phyloP scores from a whole-genome alignment of 1,140 invertebrate genomes.

The Chrysopa pallens region DNA sequence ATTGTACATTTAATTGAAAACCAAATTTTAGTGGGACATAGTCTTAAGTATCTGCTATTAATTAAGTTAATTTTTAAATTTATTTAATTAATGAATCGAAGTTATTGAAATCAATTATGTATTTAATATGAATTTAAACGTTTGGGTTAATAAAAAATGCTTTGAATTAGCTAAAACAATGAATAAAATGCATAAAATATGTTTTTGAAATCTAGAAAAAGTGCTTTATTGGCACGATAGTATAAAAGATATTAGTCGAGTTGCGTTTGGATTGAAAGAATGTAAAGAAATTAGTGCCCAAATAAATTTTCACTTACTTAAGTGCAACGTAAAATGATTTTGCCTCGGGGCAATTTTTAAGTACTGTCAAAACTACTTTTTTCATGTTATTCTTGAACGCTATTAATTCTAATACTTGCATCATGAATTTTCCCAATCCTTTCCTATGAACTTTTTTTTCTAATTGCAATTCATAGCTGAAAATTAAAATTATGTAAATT shows the following conservation, averaged over 20 bases:
- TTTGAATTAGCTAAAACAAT: not conserved
- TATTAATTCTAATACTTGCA: slow-evolving; percentile 58
- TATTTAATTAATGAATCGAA: no score
- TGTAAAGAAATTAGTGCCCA: not conserved
- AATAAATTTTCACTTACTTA: slow-evolving; percentile 28
- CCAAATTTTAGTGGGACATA: no score
- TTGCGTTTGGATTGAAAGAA: not conserved
- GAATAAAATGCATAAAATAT: not conserved
- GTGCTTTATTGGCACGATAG: not conserved
- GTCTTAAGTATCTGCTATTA: no score
- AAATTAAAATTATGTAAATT: slow-evolving; percentile 9
- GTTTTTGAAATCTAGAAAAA: not conserved
- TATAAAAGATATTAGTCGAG: not conserved
- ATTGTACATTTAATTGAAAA: no score
- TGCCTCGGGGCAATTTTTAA: slow-evolving; percentile 52
- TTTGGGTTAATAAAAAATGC: not conserved
- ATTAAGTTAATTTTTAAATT: no score
- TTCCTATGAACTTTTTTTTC: slow-evolving; percentile 39
- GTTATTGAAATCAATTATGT: no score
- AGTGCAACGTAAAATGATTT: slow-evolving; percentile 50
- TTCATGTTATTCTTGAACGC: slow-evolving; percentile 49
- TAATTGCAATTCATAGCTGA: slow-evolving; percentile 71
- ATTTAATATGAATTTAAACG: not conserved
- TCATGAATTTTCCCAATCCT: slow-evolving; percentile 65
- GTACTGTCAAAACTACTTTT: slow-evolving; percentile 66